Conservation (phyloP, 2,113 vertebrate species). For the Merops nubicus region DNA sequence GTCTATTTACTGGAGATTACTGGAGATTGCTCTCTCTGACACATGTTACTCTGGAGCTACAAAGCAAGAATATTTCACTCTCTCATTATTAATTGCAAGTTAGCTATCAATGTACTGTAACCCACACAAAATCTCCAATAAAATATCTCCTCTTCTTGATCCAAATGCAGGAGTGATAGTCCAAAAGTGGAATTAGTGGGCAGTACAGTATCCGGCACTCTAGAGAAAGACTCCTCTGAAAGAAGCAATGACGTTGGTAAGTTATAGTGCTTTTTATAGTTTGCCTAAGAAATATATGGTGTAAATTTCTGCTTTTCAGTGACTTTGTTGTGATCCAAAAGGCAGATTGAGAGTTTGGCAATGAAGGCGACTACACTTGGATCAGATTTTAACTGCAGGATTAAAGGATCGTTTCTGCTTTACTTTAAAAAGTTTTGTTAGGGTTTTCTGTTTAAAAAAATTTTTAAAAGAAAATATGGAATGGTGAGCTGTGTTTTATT, state of each 20-base stretch:
- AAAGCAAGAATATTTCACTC: slow-evolving; percentile 5
- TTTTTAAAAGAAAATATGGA: not conserved
- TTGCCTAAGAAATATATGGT: slow-evolving; percentile 13
- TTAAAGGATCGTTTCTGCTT: not conserved
- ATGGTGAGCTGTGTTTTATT: not conserved
- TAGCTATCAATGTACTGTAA: not conserved
- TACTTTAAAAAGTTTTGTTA: not conserved
- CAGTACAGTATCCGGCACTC: slow-evolving; percentile 73
- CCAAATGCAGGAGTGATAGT: slow-evolving; percentile 89
- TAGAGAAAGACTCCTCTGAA: slow-evolving; percentile 88
- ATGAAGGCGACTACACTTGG: not conserved
- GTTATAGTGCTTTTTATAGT: slow-evolving; percentile 61
- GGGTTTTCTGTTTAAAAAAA: not conserved
- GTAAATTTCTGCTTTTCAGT: not conserved
- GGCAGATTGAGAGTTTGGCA: not conserved
- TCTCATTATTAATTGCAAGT: not conserved
- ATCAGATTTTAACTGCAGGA: not conserved
- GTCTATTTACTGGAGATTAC: slow-evolving; percentile 41
- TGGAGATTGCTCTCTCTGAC: slow-evolving; percentile 35
- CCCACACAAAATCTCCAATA: slow-evolving; percentile 15
- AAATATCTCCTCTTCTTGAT: slow-evolving; percentile 67
- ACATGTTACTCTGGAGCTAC: not conserved
- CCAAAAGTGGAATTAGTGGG: slow-evolving; percentile 88
- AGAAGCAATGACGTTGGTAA: slow-evolving; percentile 92
- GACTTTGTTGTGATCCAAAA: not conserved